Evolutionary conservation across 1,140 invertebrate species (phyloP).

Genomic region (Amyelois transitella): DNA sequence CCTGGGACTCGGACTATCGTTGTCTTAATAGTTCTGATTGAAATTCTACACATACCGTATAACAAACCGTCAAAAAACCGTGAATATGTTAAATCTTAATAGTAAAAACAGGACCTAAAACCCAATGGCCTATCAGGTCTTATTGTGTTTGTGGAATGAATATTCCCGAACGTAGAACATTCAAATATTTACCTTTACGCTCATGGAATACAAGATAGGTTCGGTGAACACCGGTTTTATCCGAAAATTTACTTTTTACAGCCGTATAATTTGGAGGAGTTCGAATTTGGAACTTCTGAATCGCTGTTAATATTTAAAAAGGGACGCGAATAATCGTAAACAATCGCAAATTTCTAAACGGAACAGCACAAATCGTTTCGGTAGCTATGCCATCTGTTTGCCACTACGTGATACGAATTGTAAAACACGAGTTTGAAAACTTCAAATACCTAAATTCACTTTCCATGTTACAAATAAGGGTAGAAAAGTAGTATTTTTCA

Average conservation of each 20-base stretch:
- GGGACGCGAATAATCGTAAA: conserved; percentile 3
- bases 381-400: conserved; percentile 1
- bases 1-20: too few species aligned
- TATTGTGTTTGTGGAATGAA: neutral
- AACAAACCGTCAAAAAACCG: neutral
- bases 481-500: too few species aligned
- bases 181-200: neutral
- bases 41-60: neutral
- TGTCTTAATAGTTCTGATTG: too few species aligned
- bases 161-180: neutral
- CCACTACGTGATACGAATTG: conserved; percentile 1
- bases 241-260: conserved; percentile 2
- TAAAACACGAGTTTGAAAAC: conserved; percentile 1
- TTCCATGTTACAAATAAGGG: neutral
- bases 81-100: neutral
- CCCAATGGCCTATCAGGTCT: neutral
- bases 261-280: conserved; percentile 1
- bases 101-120: neutral
- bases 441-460: conserved; percentile 2
- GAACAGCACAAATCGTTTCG: neutral
- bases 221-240: neutral
- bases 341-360: conserved; percentile 4
- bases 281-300: conserved; percentile 2
- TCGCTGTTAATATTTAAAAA: neutral
- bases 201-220: neutral